Percentiles rank a stretch among this genome's conserved stretches.
Conservation (phyloP, 2,888 invertebrate species). For the Microchrysa polita region DNA sequence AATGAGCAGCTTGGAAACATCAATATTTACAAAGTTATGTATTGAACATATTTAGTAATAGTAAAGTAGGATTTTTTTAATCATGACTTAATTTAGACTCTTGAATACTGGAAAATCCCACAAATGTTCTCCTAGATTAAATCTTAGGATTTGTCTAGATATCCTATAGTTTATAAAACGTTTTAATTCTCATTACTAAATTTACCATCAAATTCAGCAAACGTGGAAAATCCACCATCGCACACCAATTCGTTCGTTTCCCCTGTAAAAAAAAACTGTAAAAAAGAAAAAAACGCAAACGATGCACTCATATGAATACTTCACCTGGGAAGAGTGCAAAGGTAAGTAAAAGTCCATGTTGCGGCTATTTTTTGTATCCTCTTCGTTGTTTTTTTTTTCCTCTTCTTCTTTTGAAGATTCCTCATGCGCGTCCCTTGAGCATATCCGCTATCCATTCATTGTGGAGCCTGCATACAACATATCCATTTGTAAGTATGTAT, state of each 20-base stretch:
- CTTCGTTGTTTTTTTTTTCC: conserved; percentile 1
- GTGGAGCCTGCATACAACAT: too few relatives aligned
- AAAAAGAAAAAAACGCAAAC: background rate
- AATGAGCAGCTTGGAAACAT: too few relatives aligned
- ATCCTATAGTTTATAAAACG: too few relatives aligned
- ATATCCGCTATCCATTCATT: background rate
- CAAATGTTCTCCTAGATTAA: too few relatives aligned
- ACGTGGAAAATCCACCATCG: conserved; percentile 1
- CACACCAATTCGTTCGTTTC: conserved; percentile 1
- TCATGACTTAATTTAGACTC: too few relatives aligned
- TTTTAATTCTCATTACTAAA: too few relatives aligned
- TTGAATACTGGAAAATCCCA: too few relatives aligned
- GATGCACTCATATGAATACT: conserved; percentile 31
- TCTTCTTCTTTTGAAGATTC: conserved; percentile 15
- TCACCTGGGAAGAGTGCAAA: conserved; percentile 43
- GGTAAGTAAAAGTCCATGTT: conserved; percentile 33
- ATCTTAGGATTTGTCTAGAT: too few relatives aligned
- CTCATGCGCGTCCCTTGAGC: conserved; percentile 14
- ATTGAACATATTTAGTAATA: too few relatives aligned
- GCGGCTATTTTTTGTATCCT: background rate
- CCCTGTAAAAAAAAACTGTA: conserved; percentile 5
- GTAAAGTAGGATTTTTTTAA: too few relatives aligned
- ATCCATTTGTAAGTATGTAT: too few relatives aligned
- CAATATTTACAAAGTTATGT: too few relatives aligned
- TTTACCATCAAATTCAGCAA: background rate